Percentiles rank a stretch among this genome's conserved stretches.
These are phyloP conservation scores for Macaca fascicularis DNA, from an alignment of 2,113 vertebrate species.

Conservation along the genomic window T2T-MFA8v1.1 NC_088394.1:76434001-76434500, in stretches of 20 bases:
- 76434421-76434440: neutral
- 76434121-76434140: neutral
- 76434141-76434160: neutral
- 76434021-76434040: neutral
- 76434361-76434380: neutral
- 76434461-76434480: constrained; percentile 28
- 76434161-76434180: neutral
- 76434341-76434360: neutral
- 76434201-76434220: neutral
- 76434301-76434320: neutral
- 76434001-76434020: neutral
- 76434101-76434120: neutral
- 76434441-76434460: neutral
- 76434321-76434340: neutral
- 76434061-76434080: neutral
- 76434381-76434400: neutral
- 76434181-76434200: neutral
- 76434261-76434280: neutral
- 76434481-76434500: neutral
- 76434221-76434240: neutral
- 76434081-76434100: neutral
- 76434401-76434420: neutral
- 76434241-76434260: neutral
- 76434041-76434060: neutral
- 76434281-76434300: neutral